Evolutionary conservation across 92 coral and sea anemone genomes (phyloP).

Genomic region (Porites rus): DNA sequence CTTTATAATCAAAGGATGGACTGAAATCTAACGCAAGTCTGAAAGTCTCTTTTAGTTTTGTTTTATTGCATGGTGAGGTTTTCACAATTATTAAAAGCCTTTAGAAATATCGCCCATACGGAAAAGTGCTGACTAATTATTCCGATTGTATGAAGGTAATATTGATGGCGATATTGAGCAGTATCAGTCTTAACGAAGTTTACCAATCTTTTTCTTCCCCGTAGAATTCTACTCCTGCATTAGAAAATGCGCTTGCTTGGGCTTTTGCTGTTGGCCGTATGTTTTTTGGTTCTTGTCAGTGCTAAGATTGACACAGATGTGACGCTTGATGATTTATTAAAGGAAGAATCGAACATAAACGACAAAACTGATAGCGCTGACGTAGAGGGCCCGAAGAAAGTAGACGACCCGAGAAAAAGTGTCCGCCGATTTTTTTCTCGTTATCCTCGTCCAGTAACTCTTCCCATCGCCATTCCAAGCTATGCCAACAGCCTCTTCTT

Average conservation of each 20-base stretch:
- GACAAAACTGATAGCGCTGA: neutral
- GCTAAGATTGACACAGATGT: neutral
- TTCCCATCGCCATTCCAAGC: neutral
- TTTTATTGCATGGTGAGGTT: too few relatives aligned
- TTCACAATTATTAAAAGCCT: too few relatives aligned
- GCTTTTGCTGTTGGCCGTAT: neutral
- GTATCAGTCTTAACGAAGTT: neutral
- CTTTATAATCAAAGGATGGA: too few relatives aligned
- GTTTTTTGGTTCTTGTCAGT: neutral
- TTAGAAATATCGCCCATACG: too few relatives aligned
- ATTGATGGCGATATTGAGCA: too few relatives aligned
- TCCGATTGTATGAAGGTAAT: too few relatives aligned
- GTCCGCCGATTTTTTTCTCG: neutral
- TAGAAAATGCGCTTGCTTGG: neutral
- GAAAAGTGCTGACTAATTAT: too few relatives aligned
- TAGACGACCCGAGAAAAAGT: neutral
- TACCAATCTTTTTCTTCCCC: neutral
- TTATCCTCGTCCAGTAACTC: neutral
- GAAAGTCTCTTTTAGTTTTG: too few relatives aligned
- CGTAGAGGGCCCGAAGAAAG: neutral
- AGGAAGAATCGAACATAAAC: neutral
- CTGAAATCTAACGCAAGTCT: too few relatives aligned
- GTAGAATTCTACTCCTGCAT: too few relatives aligned
- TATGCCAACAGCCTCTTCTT: neutral
- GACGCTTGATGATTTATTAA: neutral